phyloP scores from a whole-genome alignment of 2,113 vertebrate species.

The Bombycilla garrulus region DNA sequence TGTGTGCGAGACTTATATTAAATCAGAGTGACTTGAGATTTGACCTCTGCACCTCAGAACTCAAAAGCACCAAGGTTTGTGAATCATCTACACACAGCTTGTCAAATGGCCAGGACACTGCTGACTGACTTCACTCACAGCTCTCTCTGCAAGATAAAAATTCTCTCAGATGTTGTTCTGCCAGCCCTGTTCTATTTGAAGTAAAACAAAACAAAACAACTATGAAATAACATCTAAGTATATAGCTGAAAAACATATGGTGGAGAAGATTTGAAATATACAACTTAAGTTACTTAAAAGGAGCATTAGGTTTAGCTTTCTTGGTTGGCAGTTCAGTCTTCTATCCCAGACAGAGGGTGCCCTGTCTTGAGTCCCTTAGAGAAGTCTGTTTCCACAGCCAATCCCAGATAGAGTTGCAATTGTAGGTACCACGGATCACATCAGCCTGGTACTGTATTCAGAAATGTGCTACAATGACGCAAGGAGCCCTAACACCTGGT shows the following conservation, averaged over 20 bases:
- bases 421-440: not conserved
- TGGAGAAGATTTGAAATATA: not conserved
- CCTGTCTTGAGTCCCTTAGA: not conserved
- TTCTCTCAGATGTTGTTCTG: not conserved
- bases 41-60: not conserved
- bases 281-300: not conserved
- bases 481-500: not conserved
- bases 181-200: not conserved
- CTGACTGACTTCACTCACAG: not conserved
- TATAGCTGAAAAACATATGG: not conserved
- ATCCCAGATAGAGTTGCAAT: not conserved
- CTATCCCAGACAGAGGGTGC: not conserved
- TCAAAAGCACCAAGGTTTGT: not conserved
- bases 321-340: not conserved
- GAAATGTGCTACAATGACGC: not conserved
- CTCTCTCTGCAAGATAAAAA: not conserved
- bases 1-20: not conserved
- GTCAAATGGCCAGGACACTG: not conserved
- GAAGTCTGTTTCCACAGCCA: not conserved
- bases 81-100: not conserved
- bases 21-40: not conserved
- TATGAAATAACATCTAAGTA: not conserved
- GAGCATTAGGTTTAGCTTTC: not conserved
- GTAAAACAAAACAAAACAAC: not conserved
- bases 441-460: not conserved